These are phyloP conservation scores for Melierax canorus DNA, from an alignment of 2,113 vertebrate species.

Conservation along the genomic window DNA sequence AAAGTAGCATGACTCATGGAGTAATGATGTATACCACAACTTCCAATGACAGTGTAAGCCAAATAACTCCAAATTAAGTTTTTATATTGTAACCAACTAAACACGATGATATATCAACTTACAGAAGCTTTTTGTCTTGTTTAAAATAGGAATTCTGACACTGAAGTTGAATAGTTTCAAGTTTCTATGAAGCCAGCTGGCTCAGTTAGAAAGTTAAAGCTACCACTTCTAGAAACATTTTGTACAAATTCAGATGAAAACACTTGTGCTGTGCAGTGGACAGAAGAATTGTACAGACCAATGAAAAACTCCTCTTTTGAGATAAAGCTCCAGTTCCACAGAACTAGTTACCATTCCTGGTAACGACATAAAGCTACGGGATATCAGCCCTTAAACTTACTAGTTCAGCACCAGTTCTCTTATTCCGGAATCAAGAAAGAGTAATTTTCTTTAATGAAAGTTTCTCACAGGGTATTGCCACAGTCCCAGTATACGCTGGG, in stretches of 20 bases:
- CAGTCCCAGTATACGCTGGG: neutral
- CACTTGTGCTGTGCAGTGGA: neutral
- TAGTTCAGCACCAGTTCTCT: neutral
- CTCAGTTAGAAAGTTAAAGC: neutral
- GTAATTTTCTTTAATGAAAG: neutral
- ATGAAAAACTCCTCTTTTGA: neutral
- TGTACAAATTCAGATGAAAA: neutral
- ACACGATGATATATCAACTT: fast-evolving
- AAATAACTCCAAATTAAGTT: neutral
- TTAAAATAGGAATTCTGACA: neutral
- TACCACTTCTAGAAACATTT: neutral
- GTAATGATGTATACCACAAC: neutral
- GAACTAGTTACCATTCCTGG: neutral
- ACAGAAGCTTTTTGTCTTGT: neutral
- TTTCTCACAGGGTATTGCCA: neutral
- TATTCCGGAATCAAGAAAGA: neutral
- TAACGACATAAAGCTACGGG: neutral
- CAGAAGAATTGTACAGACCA: neutral
- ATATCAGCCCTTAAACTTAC: neutral
- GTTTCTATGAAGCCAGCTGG: neutral
- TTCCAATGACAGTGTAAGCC: neutral
- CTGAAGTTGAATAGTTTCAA: neutral
- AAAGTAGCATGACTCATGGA: neutral
- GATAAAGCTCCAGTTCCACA: neutral
- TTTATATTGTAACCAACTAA: neutral